Evolutionary conservation across 2,888 invertebrate genomes (phyloP), one percentile per base, ranked within the genome.

Genomic region (Iphiclides podalirius): DNA sequence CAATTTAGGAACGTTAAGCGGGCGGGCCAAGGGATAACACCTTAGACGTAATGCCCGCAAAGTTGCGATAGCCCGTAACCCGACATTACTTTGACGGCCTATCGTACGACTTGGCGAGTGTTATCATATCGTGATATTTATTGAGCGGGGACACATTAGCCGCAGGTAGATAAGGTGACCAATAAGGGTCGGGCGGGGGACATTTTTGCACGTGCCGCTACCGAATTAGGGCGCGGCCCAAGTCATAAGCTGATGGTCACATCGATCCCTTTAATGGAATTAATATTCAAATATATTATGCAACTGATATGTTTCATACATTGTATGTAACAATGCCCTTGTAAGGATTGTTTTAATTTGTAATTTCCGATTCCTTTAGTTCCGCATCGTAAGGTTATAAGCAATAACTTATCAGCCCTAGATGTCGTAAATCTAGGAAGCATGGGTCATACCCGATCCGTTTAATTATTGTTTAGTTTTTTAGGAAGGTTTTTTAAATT

Each of bases 121-220:
- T 70, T 78, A 81, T 79, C 77, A 79, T 80, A 73, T 75, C 63
- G 70, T 68, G 67, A 74, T 81, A 82, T 80, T 80, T 82, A 83
- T 79, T 72, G 72, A 63, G 14, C 37, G 38, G 60, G 52, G 61
- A 58, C 48, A 66, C 68, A 71, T 73, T 75, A 75, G 64, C 57
- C 66, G 66, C 70, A 81, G 81, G 79, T 78, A 82, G 78, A 79
- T 77, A 79, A 67, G 60, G 73, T 75, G 77, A 79, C 57, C 79
- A 72, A 81, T 79, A 74, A 63, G 76, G 83, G 82, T 73, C 65
- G 60, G 52, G 62, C 58, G 56, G 62, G 66, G 69, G 73, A 75
- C 74, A 81, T 79, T 82, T 81, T 79, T 81, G 81, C 78, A 72
- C 76, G 67, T 68, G 64, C 60, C 64, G 55, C 52, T 58, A 55